Percentiles rank a stretch among this genome's conserved stretches.
Conservation (phyloP, 2,113 vertebrate species). For the Grammomys surdaster region DNA sequence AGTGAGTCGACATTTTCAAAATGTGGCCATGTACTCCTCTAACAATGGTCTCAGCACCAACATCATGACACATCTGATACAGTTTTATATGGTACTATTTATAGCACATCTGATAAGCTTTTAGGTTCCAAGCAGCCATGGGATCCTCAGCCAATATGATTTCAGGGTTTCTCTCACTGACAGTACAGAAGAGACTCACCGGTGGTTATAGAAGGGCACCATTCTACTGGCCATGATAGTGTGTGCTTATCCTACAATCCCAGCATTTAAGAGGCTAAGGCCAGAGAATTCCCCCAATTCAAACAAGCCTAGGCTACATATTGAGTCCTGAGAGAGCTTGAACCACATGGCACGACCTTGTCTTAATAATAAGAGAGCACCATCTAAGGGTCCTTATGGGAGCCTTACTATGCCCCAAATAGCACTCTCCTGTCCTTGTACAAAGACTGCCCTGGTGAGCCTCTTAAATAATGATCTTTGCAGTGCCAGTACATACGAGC, state of each 20-base stretch:
- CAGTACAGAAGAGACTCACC: background rate
- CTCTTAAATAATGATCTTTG: slow-evolving; percentile 70
- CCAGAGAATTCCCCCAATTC: background rate
- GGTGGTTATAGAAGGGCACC: background rate
- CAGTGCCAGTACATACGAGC: slow-evolving; percentile 13
- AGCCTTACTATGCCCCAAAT: background rate
- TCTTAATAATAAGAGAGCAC: background rate
- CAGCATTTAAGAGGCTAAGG: background rate
- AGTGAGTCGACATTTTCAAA: slow-evolving; percentile 45
- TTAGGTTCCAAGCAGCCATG: background rate
- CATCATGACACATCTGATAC: background rate
- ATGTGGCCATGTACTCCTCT: background rate
- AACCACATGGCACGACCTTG: background rate
- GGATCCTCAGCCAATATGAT: background rate
- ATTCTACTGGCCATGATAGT: background rate
- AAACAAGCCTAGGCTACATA: background rate
- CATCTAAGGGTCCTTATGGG: slow-evolving; percentile 26
- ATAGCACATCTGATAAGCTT: background rate
- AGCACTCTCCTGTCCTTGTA: background rate
- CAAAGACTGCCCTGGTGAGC: slow-evolving; percentile 12
- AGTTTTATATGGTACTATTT: background rate
- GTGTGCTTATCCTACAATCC: background rate
- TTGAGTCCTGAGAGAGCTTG: background rate
- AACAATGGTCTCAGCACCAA: background rate
- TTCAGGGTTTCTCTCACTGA: background rate